These are phyloP conservation scores for Omphaloscelis lunosa DNA, from an alignment of 2,888 invertebrate species.

Conservation along the genomic window DNA sequence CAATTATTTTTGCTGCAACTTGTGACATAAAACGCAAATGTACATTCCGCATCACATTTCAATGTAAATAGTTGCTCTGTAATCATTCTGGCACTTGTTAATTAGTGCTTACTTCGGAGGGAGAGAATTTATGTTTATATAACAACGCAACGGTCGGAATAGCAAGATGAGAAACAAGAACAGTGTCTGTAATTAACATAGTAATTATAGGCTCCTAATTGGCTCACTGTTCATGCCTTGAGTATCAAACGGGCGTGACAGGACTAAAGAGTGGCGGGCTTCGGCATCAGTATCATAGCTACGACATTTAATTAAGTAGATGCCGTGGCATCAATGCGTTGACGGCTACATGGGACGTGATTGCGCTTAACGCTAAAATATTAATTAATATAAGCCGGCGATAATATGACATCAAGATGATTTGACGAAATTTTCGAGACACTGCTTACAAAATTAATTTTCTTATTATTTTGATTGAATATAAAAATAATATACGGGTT, in stretches of 20 bases:
- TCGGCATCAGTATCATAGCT: slow-evolving; percentile 63
- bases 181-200: slow-evolving; percentile 88
- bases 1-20: slow-evolving; percentile 38
- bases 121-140: slow-evolving; percentile 85
- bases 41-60: slow-evolving; percentile 52
- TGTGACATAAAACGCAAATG: slow-evolving; percentile 22
- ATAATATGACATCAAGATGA: slow-evolving; percentile 54
- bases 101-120: slow-evolving; percentile 81
- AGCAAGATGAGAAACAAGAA: slow-evolving; percentile 86
- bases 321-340: slow-evolving; percentile 73
- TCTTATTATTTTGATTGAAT: slow-evolving; percentile 3
- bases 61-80: slow-evolving; percentile 71
- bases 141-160: slow-evolving; percentile 83
- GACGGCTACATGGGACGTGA: slow-evolving; percentile 62
- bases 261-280: slow-evolving; percentile 74
- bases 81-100: slow-evolving; percentile 81
- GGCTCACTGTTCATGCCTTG: slow-evolving; percentile 87
- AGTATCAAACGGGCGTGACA: slow-evolving; percentile 86
- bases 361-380: slow-evolving; percentile 66
- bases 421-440: slow-evolving; percentile 42
- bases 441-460: slow-evolving; percentile 15
- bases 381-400: slow-evolving; percentile 63
- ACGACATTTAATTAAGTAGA: slow-evolving; percentile 85
- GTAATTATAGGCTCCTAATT: slow-evolving; percentile 90
- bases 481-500: neutral